Evolutionary conservation across 2,797 vertebrate genomes (phyloP).

Genomic region (Oreonectes daqikongensis): DNA sequence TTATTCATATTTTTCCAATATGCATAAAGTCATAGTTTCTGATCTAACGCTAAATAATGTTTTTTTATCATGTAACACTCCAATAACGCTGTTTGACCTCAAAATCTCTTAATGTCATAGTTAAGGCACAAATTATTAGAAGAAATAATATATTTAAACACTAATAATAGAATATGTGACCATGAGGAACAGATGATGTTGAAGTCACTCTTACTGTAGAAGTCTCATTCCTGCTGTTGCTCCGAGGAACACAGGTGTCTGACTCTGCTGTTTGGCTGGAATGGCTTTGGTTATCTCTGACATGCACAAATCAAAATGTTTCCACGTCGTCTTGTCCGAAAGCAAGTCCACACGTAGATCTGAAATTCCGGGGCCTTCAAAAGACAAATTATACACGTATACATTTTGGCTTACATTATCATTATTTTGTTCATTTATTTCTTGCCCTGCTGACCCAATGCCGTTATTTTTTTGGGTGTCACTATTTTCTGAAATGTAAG

Average conservation of each 20-base stretch:
- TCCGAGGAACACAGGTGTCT: constrained; percentile 84
- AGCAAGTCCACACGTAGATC: constrained; percentile 75
- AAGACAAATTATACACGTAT: background rate
- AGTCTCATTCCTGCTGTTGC: constrained; percentile 97
- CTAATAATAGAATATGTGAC: background rate
- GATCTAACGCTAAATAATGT: background rate
- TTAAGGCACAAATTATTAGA: background rate
- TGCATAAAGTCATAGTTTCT: background rate
- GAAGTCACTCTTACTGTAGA: constrained; percentile 78
- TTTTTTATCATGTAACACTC: background rate
- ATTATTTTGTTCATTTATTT: background rate
- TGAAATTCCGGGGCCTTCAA: constrained; percentile 85
- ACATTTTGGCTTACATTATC: background rate
- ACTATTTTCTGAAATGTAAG: too few relatives aligned
- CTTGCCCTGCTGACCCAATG: too few relatives aligned
- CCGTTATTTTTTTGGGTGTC: too few relatives aligned
- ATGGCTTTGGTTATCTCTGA: constrained; percentile 70
- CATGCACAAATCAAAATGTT: constrained; percentile 81
- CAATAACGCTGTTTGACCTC: too few relatives aligned
- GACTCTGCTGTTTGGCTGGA: constrained; percentile 78
- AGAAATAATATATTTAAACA: background rate
- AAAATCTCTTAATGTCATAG: background rate
- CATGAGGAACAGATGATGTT: background rate
- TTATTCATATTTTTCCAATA: background rate
- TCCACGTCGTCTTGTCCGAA: constrained; percentile 67